These are phyloP conservation scores for Pantala flavescens DNA, from an alignment of 1,140 invertebrate species.

Conservation along the genomic window DNA sequence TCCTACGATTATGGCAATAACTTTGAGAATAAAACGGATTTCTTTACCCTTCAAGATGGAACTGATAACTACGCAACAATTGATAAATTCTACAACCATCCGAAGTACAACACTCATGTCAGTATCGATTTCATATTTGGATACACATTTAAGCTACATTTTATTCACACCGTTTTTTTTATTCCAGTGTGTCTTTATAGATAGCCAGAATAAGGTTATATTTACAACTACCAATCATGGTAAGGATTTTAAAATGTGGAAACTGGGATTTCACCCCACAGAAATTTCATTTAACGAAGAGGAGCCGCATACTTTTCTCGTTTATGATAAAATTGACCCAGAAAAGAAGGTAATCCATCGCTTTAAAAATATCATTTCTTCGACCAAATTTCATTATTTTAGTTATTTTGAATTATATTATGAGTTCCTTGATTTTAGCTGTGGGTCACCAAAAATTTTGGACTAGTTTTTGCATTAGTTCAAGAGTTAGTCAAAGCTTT, in stretches of 20 bases:
- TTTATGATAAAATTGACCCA: slow-evolving; percentile 60
- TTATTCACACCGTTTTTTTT: slow-evolving; percentile 21
- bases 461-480: slow-evolving; percentile 53
- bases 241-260: slow-evolving; percentile 43
- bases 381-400: slow-evolving; percentile 18
- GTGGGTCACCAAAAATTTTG: slow-evolving; percentile 64
- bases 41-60: slow-evolving; percentile 44
- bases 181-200: slow-evolving; percentile 73
- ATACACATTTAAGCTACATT: too few species aligned
- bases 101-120: slow-evolving; percentile 61
- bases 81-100: slow-evolving; percentile 76
- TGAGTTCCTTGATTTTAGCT: slow-evolving; percentile 42
- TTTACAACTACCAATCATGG: slow-evolving; percentile 69
- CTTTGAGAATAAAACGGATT: slow-evolving; percentile 61
- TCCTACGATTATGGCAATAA: slow-evolving; percentile 77
- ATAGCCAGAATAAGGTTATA: slow-evolving; percentile 61
- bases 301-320: slow-evolving; percentile 45
- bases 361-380: neutral
- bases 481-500: slow-evolving; percentile 66
- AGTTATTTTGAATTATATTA: neutral
- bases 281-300: slow-evolving; percentile 63
- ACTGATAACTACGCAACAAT: slow-evolving; percentile 49
- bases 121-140: slow-evolving; percentile 31
- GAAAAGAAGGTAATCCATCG: slow-evolving; percentile 49
- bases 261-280: slow-evolving; percentile 61